Percentiles rank a stretch among this genome's conserved stretches.
phyloP scores from a whole-genome alignment of 2,888 invertebrate genomes.

The Catotricha subobsoleta region DNA sequence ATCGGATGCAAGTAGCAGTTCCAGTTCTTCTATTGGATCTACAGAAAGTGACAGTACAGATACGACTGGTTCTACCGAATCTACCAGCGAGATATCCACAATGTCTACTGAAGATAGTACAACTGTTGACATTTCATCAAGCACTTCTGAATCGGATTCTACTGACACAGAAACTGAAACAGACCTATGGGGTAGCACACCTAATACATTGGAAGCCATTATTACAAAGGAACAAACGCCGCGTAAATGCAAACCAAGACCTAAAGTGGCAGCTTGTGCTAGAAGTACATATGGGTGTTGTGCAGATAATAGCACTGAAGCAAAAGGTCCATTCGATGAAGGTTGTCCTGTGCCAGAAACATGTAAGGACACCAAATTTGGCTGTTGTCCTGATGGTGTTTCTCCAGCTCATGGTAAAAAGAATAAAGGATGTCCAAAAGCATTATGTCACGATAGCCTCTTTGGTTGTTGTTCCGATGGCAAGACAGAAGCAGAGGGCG shows the following conservation, averaged over 20 bases:
- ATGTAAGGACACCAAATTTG: constrained; percentile 54
- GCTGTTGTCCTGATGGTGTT: constrained; percentile 70
- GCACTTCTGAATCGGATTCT: constrained; percentile 12
- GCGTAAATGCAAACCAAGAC: constrained; percentile 40
- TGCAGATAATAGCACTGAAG: constrained; percentile 55
- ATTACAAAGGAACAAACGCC: constrained; percentile 31
- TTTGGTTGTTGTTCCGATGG: constrained; percentile 75
- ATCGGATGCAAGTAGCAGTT: background rate
- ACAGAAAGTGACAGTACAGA: background rate
- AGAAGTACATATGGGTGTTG: constrained; percentile 65
- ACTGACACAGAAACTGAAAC: constrained; percentile 14
- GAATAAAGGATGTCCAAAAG: constrained; percentile 55
- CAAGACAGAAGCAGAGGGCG: constrained; percentile 57
- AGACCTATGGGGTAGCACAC: constrained; percentile 35
- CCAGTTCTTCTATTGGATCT: background rate
- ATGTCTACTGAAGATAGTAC: constrained; percentile 10
- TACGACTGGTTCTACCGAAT: background rate
- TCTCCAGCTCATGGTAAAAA: constrained; percentile 55
- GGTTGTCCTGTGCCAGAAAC: constrained; percentile 57
- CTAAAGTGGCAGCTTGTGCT: constrained; percentile 38
- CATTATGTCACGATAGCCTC: constrained; percentile 54
- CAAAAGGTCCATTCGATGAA: constrained; percentile 65
- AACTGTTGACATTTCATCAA: constrained; percentile 26
- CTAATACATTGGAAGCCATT: constrained; percentile 34
- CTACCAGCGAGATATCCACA: background rate